Percentiles rank a stretch among this genome's conserved stretches.
phyloP scores from a whole-genome alignment of 2,113 vertebrate genomes.

The Melanerpes aurifrons region DNA sequence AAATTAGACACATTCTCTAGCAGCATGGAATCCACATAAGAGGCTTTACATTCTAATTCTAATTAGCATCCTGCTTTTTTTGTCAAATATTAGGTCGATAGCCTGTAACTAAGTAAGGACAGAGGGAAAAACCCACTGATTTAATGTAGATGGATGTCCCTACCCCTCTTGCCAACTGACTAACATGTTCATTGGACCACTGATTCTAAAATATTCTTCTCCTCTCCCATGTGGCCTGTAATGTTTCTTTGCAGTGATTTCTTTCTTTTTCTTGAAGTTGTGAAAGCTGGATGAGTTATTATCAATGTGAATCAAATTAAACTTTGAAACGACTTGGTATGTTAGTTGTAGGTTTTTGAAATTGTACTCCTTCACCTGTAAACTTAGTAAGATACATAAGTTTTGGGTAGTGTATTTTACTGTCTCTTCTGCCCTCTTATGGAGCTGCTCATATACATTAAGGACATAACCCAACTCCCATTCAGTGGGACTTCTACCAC shows the following conservation, averaged over 20 bases:
- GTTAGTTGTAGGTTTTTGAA: neutral
- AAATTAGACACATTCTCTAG: neutral
- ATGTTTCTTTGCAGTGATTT: neutral
- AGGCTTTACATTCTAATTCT: neutral
- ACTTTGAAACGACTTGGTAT: neutral
- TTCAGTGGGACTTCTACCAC: neutral
- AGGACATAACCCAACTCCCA: neutral
- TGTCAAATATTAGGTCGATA: neutral
- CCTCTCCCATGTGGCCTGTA: neutral
- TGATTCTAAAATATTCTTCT: neutral
- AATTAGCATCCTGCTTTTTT: neutral
- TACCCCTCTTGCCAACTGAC: neutral
- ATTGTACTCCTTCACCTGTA: neutral
- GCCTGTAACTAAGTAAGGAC: neutral
- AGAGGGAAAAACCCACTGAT: neutral
- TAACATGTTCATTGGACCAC: neutral
- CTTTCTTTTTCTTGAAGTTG: neutral
- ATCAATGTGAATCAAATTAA: neutral
- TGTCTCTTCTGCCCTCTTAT: slow-evolving; percentile 57
- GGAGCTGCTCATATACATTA: neutral
- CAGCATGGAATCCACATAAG: neutral
- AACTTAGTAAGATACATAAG: neutral
- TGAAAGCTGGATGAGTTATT: neutral
- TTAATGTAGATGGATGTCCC: neutral
- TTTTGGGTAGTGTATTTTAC: neutral